phyloP scores from a whole-genome alignment of 2,888 invertebrate genomes.

The Beris morrisii region DNA sequence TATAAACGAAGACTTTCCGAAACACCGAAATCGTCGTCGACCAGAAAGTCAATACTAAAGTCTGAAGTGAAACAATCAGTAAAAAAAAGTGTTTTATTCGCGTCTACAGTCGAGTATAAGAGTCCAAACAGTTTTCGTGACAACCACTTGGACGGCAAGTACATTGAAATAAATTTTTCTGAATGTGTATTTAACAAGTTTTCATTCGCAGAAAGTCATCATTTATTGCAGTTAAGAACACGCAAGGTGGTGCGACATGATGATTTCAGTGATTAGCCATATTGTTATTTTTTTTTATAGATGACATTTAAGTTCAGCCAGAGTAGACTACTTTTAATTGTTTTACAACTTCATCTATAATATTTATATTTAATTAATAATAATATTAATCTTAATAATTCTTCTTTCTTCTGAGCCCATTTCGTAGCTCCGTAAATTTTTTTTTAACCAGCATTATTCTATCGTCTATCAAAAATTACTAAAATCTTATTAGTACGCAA shows the following conservation, averaged over 20 bases:
- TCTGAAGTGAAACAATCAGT: constrained; percentile 4
- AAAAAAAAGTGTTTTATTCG: constrained; percentile 25
- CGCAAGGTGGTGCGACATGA: not conserved
- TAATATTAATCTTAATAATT: no score
- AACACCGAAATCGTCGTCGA: constrained; percentile 13
- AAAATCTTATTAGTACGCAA: no score
- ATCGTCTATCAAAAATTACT: no score
- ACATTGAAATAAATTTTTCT: not conserved
- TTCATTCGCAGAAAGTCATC: not conserved
- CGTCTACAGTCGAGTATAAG: constrained; percentile 13
- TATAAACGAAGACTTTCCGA: constrained; percentile 2
- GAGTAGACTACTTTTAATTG: no score
- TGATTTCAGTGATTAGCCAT: not conserved
- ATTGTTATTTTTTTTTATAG: no score
- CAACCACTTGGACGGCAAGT: not conserved
- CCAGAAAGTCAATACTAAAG: constrained; percentile 14
- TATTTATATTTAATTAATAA: no score
- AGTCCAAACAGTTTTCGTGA: constrained; percentile 10
- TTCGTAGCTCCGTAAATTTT: no score
- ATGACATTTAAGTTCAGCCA: no score
- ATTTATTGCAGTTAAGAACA: constrained; percentile 6
- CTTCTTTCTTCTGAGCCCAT: no score
- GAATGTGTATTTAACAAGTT: not conserved
- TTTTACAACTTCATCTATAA: no score
- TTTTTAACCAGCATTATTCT: no score